Base-by-base conservation (phyloP, 2,888 invertebrate genomes). In the Bembecia ichneumoniformis region DNA sequence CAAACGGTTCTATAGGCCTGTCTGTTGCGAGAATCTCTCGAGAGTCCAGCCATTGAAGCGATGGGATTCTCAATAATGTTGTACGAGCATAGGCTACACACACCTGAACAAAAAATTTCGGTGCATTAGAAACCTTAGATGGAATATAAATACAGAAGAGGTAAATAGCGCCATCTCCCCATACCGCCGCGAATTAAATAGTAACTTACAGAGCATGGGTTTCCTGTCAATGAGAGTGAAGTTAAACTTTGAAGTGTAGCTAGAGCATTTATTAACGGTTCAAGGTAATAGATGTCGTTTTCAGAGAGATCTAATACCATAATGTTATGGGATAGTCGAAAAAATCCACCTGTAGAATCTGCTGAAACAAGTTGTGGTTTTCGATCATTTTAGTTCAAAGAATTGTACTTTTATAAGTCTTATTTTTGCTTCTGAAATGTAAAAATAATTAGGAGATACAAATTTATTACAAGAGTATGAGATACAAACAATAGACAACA, bases 211-310 rank as follows among this genome's bases (percentile, higher is more conserved):
- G 88, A 74, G 59, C 90, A 90, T 3, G 90, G 90, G 65, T 90
- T 91, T 46, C 90, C 90, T 51, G 84, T 76, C 34, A 91, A 77
- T 47, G 73, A 66, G 14, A 91, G 66, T 10, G 83, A 74, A n/a
- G 57, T 63, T 5, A 90, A 70, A 50, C 66, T 68, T 13, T 76
- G 73, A 43, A 90, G 59, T 3, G 45, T 49, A 3, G 58, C 58
- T 35, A 90, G 51, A 10, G 68, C 65, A 52, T 72, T 62, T 55
- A 90, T 64, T 76, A 86, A 64, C 7, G 62, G 58, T n/a, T 76
- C 63, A 35, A 90, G 62, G 56, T 79, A 58, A 70, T 69, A 88
- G 88, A 90, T 88, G 86, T 90, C 89, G 75, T 90, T 90, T 57
- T 90, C 86, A 10, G 88, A 80, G 53, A 90, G 63, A 77, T 90